Base-by-base conservation (phyloP, 2,888 invertebrate genomes). In the Petrolisthes cinctipes region DNA sequence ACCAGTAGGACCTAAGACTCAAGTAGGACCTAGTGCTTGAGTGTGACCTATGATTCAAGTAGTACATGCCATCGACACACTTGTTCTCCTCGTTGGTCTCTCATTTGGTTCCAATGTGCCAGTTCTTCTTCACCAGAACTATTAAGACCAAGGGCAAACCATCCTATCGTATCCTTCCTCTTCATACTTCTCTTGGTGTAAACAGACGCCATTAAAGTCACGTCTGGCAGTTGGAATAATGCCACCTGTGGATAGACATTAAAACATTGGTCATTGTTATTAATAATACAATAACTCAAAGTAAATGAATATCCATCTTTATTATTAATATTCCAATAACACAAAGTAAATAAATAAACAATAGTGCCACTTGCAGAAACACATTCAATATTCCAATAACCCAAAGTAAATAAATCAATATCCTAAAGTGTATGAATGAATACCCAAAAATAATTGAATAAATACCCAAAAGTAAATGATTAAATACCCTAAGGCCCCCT, bases 141-240 rank as follows among this genome's bases (percentile, higher is more conserved):
- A 94, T 97, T 97, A 92, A 97, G 94, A 6, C 98, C 98, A 88
- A 98, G 93, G 90, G 97, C 96, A 94, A 98, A 97, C 98, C 98
- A 98, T 89, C 98, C 98, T 91, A 98, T 96, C 96, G 98, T 97
- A 93, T 98, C 98, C 92, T 98, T 97, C 91, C 97, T 96, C 93
- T 98, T 98, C 93, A 98, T 97, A 91, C 97, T 96, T 91, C 97
- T 96, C 93, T 97, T 96, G 92, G 95, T 95, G 94, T 98, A 98
- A 87, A 98, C 97, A 0, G 97, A 97, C 91, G 98, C 95, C 96
- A 98, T 97, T 91, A 98, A 94, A 1, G 98, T 98, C 85, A 98
- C 98, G 92, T 98, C 98, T 75, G 96, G 97, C 90, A 98, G 94
- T 94, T 98, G 98, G 93, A 98, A 98, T 91, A 98, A 94, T 73